Evolutionary conservation across 1,140 invertebrate genomes (phyloP).

Genomic region (Hypsibius dujardini): DNA sequence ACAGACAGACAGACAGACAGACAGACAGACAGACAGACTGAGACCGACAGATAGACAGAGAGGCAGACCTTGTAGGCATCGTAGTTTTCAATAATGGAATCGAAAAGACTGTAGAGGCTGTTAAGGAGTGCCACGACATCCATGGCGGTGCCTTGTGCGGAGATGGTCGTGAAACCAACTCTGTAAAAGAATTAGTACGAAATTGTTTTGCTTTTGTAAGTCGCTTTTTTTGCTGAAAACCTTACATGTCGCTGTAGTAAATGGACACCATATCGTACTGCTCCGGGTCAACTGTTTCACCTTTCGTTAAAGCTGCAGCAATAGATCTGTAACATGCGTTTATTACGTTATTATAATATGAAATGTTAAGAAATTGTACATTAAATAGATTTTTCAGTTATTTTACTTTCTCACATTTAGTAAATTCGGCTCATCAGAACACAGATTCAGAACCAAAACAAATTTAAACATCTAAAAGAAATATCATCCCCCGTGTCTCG

Average conservation of each 20-base stretch:
- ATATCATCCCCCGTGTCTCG: background rate
- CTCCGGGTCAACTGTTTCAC: background rate
- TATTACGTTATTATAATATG: background rate
- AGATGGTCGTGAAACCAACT: background rate
- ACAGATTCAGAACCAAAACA: too few relatives aligned
- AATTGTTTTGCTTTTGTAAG: too few relatives aligned
- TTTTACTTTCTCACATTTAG: too few relatives aligned
- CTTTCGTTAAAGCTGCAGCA: background rate
- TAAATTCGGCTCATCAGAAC: too few relatives aligned
- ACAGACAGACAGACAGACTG: too few relatives aligned
- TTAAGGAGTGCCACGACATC: conserved; percentile 47
- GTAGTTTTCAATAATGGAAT: conserved; percentile 30
- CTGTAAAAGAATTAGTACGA: too few relatives aligned
- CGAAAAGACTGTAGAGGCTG: conserved; percentile 32
- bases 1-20: too few relatives aligned
- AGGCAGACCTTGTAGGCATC: conserved; percentile 32
- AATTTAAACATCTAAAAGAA: too few relatives aligned
- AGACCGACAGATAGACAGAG: too few relatives aligned
- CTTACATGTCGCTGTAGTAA: background rate
- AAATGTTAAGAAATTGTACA: background rate
- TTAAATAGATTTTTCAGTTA: background rate
- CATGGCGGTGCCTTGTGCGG: conserved; percentile 15
- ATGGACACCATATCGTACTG: background rate
- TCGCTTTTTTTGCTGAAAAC: too few relatives aligned
- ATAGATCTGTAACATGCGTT: background rate